These are phyloP conservation scores for Macrosiphum euphorbiae DNA, from an alignment of 2,888 invertebrate genomes.

Conservation along the genomic window DNA sequence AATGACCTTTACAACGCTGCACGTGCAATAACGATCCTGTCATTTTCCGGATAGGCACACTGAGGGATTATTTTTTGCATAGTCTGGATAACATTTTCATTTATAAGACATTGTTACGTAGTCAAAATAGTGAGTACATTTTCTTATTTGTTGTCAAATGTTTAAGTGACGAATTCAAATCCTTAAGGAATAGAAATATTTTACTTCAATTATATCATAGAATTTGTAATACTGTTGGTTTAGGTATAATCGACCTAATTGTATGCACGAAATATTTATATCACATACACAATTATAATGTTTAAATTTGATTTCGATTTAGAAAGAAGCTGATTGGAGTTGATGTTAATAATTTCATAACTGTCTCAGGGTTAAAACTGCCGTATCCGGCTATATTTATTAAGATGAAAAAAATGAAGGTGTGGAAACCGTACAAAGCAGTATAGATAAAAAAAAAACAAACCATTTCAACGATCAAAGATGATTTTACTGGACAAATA, in stretches of 20 bases:
- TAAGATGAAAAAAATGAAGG: neutral
- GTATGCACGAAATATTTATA: neutral
- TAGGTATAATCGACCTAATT: neutral
- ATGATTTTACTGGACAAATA: neutral
- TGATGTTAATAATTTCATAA: too few relatives aligned
- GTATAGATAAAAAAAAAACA: neutral
- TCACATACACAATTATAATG: neutral
- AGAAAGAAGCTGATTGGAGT: too few relatives aligned
- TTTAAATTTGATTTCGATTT: neutral
- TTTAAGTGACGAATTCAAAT: neutral
- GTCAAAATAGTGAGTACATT: neutral
- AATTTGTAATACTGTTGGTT: too few relatives aligned
- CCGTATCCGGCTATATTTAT: neutral
- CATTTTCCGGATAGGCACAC: neutral
- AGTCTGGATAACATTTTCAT: neutral
- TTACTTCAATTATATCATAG: neutral
- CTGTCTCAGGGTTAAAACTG: neutral
- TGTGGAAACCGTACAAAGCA: neutral
- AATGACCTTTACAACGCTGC: constrained; percentile 5
- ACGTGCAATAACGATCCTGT: neutral
- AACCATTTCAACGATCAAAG: neutral
- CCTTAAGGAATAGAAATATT: neutral
- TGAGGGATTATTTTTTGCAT: neutral
- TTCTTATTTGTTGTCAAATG: neutral
- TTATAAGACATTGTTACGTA: neutral